Evolutionary conservation across 2,113 vertebrate species (phyloP).

Genomic region (Corapipo altera): DNA sequence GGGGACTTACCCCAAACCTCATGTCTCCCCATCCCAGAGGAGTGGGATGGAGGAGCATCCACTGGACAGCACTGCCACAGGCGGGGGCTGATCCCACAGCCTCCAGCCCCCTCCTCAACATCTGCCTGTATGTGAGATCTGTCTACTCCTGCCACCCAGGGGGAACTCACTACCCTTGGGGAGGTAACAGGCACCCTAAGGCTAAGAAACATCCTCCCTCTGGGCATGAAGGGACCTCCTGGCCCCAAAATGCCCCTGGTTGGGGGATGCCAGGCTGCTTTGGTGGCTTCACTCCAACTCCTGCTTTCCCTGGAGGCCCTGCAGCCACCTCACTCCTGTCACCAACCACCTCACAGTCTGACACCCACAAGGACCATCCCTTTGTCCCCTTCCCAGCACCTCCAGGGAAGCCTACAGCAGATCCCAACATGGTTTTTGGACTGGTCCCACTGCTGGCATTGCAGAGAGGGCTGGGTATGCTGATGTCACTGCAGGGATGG

Average conservation of each 20-base stretch:
- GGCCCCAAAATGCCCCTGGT: fast-evolving
- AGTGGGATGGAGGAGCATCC: neutral
- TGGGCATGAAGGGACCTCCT: neutral
- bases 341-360: fast-evolving
- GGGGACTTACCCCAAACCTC: neutral
- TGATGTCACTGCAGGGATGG: fast-evolving
- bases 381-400: neutral
- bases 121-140: neutral
- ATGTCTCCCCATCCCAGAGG: neutral
- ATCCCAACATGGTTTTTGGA: fast-evolving
- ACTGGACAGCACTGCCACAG: neutral
- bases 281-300: neutral
- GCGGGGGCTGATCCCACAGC: neutral
- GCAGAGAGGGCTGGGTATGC: neutral
- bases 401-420: neutral
- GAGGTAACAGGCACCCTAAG: neutral
- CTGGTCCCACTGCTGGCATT: fast-evolving
- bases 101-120: neutral
- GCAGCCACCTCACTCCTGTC: neutral
- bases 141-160: neutral
- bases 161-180: neutral
- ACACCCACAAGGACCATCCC: neutral
- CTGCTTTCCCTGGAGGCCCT: neutral
- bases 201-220: neutral
- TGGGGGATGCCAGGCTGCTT: neutral